These are phyloP conservation scores for Drosophila austrosaltans DNA, from an alignment of 2,888 invertebrate genomes.

Conservation along the genomic window DNA sequence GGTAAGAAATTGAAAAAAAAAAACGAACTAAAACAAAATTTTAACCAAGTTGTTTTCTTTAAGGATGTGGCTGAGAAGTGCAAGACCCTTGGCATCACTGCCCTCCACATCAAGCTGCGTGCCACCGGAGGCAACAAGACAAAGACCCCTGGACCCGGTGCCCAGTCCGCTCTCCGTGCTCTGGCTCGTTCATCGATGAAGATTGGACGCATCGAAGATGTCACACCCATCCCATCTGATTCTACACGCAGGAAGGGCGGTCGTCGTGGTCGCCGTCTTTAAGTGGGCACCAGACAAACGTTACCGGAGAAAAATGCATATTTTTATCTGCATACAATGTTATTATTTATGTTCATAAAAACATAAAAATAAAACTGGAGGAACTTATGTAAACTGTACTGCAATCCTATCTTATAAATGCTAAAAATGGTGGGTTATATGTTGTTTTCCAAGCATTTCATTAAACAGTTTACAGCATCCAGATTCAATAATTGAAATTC, in stretches of 20 bases:
- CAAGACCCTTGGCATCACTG: slow-evolving; percentile 98
- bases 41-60: background rate
- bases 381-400: slow-evolving; percentile 22
- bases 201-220: slow-evolving; percentile 99
- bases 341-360: slow-evolving; percentile 22
- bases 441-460: background rate
- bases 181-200: slow-evolving; percentile 99
- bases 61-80: slow-evolving; percentile 99
- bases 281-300: slow-evolving; percentile 81
- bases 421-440: background rate
- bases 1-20: slow-evolving; percentile 84
- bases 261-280: slow-evolving; percentile 99
- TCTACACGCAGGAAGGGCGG: slow-evolving; percentile 99
- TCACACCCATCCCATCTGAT: slow-evolving; percentile 99
- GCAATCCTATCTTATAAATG: background rate
- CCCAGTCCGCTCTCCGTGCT: slow-evolving; percentile 98
- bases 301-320: slow-evolving; percentile 15
- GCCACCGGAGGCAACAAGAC: slow-evolving; percentile 99
- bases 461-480: background rate
- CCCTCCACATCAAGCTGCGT: slow-evolving; percentile 98
- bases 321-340: slow-evolving; percentile 18
- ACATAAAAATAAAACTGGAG: slow-evolving; percentile 40
- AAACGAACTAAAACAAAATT: background rate
- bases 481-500: too few relatives aligned
- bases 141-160: slow-evolving; percentile 99